Conservation (phyloP, 2,888 invertebrate genomes). For the Urechis unicinctus region DNA sequence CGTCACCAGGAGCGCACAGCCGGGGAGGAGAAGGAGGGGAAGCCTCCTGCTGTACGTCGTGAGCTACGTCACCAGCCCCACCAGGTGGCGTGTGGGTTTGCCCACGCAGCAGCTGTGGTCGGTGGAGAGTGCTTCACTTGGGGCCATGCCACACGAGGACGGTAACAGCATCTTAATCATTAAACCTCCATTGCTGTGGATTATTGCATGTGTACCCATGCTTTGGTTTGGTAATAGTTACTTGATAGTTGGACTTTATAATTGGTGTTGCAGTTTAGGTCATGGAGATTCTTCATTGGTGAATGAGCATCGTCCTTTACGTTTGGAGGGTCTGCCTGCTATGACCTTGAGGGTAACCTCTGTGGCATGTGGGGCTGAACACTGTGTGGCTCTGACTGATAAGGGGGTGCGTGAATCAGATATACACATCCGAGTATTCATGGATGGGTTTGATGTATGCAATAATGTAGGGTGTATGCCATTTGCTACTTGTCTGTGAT, state of each 20-base stretch:
- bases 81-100: background rate
- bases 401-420: background rate
- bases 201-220: background rate
- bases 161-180: too few relatives aligned
- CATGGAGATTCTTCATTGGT: background rate
- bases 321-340: background rate
- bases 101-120: background rate
- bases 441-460: too few relatives aligned
- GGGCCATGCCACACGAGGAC: background rate
- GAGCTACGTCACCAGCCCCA: background rate
- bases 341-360: background rate
- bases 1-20: too few relatives aligned
- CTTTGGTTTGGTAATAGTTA: background rate
- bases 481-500: too few relatives aligned
- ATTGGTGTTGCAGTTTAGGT: background rate
- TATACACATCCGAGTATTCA: too few relatives aligned
- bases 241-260: too few relatives aligned
- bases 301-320: background rate
- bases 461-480: too few relatives aligned
- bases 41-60: background rate
- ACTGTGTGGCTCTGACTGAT: background rate
- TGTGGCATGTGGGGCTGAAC: background rate
- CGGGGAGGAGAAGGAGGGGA: too few relatives aligned
- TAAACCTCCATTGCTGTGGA: background rate
- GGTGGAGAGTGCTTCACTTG: background rate